Conservation (phyloP, 2,888 invertebrate genomes). For the Heteromyza rotundicornis region DNA sequence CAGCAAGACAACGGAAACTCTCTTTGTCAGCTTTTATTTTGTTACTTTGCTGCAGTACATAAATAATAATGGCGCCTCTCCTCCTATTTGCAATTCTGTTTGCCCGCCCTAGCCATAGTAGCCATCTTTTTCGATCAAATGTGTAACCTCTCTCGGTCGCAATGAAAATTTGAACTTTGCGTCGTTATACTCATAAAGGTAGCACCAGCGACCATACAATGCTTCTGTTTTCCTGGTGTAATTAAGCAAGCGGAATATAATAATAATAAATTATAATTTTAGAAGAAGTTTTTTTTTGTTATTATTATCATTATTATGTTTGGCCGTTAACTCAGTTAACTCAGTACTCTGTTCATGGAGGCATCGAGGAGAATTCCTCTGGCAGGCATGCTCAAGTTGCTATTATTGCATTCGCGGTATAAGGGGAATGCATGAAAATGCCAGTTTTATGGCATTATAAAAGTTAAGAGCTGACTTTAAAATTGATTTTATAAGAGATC, state of each 20-base stretch:
- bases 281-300: slow-evolving; percentile 45
- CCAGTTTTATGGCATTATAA: slow-evolving; percentile 11
- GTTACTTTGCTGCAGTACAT: too few relatives aligned
- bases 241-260: slow-evolving; percentile 64
- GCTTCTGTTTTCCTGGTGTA: slow-evolving; percentile 59
- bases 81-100: slow-evolving; percentile 41
- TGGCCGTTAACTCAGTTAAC: too few relatives aligned
- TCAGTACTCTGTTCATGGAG: too few relatives aligned
- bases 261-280: slow-evolving; percentile 64
- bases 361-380: too few relatives aligned
- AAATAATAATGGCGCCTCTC: too few relatives aligned
- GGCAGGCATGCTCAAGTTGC: too few relatives aligned
- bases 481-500: slow-evolving; percentile 33
- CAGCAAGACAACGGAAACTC: too few relatives aligned
- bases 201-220: background rate
- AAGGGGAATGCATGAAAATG: background rate
- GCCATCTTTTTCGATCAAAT: slow-evolving; percentile 59
- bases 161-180: too few relatives aligned
- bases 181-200: background rate
- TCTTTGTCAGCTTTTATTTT: too few relatives aligned
- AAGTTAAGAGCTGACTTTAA: slow-evolving; percentile 23
- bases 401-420: background rate
- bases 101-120: slow-evolving; percentile 55
- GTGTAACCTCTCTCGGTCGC: too few relatives aligned
- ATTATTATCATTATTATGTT: slow-evolving; percentile 30